phyloP scores from a whole-genome alignment of 2,113 vertebrate species.

The Dolichallabes microphthalmus region DNA sequence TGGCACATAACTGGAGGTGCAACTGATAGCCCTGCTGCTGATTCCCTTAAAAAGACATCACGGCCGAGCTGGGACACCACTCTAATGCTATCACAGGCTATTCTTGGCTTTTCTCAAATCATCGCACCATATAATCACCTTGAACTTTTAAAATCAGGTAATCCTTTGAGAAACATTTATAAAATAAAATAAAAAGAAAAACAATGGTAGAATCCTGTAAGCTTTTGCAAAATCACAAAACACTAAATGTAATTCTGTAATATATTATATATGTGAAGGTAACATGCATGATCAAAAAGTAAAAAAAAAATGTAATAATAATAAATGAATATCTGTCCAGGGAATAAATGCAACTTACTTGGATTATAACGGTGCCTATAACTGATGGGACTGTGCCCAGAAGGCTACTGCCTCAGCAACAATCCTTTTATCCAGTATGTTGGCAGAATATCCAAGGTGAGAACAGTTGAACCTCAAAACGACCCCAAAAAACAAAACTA shows the following conservation, averaged over 20 bases:
- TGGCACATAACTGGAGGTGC: constrained; percentile 84
- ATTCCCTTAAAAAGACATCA: constrained; percentile 93
- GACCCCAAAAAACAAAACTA: constrained; percentile 89
- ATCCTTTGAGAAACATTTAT: constrained; percentile 15
- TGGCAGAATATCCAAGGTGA: constrained; percentile 83
- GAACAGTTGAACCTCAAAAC: constrained; percentile 82
- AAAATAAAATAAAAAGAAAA: background rate
- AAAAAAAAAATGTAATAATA: background rate
- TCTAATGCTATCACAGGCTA: constrained; percentile 83
- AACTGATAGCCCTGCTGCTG: constrained; percentile 81
- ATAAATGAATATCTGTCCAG: constrained; percentile 28
- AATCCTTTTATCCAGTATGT: constrained; percentile 84
- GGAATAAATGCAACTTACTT: constrained; percentile 76
- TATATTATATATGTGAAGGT: background rate
- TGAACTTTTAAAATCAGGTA: constrained; percentile 64
- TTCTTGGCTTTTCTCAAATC: constrained; percentile 79
- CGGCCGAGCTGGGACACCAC: constrained; percentile 77
- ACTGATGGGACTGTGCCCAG: constrained; percentile 83
- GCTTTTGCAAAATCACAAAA: constrained; percentile 1
- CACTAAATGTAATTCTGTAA: constrained; percentile 18
- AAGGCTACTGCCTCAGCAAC: constrained; percentile 72
- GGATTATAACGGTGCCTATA: constrained; percentile 82
- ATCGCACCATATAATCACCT: constrained; percentile 76
- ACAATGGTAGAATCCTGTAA: constrained; percentile 4
- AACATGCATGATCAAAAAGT: constrained; percentile 19